Conservation (phyloP, 2,888 invertebrate genomes). For the Cryptus armator region DNA sequence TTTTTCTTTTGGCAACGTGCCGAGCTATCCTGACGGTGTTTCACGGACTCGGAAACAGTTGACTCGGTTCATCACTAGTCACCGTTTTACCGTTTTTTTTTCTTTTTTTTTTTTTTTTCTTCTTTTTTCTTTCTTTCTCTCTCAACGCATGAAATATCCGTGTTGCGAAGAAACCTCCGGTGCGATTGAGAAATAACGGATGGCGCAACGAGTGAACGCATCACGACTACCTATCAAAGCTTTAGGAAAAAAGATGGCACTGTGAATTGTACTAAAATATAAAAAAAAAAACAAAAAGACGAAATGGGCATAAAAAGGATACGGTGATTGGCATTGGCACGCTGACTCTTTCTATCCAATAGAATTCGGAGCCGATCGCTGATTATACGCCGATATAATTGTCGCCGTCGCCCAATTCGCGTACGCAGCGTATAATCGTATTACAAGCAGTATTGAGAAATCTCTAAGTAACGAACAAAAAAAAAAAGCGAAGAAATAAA, state of each 20-base stretch:
- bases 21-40: conserved; percentile 34
- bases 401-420: conserved; percentile 8
- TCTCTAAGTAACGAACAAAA: conserved; percentile 77
- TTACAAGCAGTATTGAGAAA: conserved; percentile 84
- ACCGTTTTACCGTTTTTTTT: conserved; percentile 64
- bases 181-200: conserved; percentile 38
- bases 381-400: conserved; percentile 58
- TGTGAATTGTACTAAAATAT: background rate
- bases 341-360: conserved; percentile 9
- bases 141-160: conserved; percentile 3
- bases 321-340: background rate
- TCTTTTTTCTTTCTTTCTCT: conserved; percentile 24
- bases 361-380: conserved; percentile 10
- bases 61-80: conserved; percentile 66
- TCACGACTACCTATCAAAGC: conserved; percentile 11
- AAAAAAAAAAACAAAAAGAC: background rate
- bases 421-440: conserved; percentile 78
- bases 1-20: conserved; percentile 16
- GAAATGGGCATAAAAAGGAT: conserved; percentile 1
- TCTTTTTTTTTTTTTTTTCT: conserved; percentile 22
- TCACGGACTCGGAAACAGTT: conserved; percentile 41
- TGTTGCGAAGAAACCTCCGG: background rate
- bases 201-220: conserved; percentile 40
- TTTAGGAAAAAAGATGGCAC: background rate
- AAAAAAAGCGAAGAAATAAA: conserved; percentile 29